Evolutionary conservation across 2,797 vertebrate species (phyloP), one percentile per base, ranked within the genome.

Genomic region (Sarcophilus harrisii): DNA sequence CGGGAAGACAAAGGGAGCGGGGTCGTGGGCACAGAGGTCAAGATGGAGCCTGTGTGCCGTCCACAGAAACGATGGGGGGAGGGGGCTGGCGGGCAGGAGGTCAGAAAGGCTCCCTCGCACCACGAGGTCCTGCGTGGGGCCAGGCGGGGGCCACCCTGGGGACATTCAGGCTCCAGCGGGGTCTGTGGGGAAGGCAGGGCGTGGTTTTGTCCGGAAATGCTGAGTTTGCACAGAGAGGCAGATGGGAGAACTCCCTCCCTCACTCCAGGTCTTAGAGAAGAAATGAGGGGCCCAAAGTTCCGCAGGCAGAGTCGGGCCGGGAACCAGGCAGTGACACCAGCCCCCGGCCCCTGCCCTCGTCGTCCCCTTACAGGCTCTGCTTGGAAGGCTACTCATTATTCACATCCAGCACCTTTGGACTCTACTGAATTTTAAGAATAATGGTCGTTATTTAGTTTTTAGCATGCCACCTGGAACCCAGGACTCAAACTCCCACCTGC

Each of bases 401-500:
- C 38, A 49, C 24, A 49, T 11, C 9, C 24, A 49, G 66, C 66
- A 81, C 6, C 21, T 38, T 24, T n/a, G 18, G 6, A 9, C 38
- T 27, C 38, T 45, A 27, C 9, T n/a, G n/a, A 28, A 93, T 73
- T 96, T 96, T 91, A 60, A 96, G 92, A 94, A 87, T 92, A 95
- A 96, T 62, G 38, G 45, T 27, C 21, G 12, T 87, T 24, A 0
- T 27, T 45, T 81, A 81, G 38, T 81, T 81, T 96, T 95, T 58
- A 94, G 92, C 95, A 95, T 96, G 93, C 38, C 32, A 66, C 58
- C 92, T 94, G 90, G 94, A 93, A 66, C 93, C 90, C 93, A 60
- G 90, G 92, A 94, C 96, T 92, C 94, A 94, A 98, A 93, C 66
- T 58, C 90, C 93, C 97, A 94, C 96, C 97, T 98, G 90, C 2